These are phyloP conservation scores for Dicerorhinus sumatrensis DNA, from an alignment of 2,113 vertebrate species.

Conservation along the genomic window DNA sequence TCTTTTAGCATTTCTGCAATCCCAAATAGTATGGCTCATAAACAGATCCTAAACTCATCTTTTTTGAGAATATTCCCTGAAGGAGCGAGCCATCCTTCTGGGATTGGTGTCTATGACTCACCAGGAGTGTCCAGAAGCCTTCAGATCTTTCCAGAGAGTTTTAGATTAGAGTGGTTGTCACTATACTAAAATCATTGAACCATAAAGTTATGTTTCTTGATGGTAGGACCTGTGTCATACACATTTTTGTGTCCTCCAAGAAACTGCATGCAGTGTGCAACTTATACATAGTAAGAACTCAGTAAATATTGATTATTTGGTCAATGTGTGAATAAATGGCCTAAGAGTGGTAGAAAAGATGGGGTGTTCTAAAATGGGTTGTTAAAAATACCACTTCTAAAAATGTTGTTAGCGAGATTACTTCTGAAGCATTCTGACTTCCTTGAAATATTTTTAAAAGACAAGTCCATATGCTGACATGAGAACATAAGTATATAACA, in stretches of 20 bases:
- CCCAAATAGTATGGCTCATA: background rate
- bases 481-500: constrained; percentile 64
- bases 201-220: background rate
- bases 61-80: background rate
- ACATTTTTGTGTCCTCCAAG: background rate
- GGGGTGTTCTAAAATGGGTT: constrained; percentile 64
- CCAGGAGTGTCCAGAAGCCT: background rate
- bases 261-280: background rate
- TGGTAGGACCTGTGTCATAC: background rate
- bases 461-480: constrained; percentile 74
- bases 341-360: constrained; percentile 19
- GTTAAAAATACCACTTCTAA: constrained; percentile 75
- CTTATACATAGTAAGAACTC: background rate
- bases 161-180: background rate
- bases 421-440: constrained; percentile 66
- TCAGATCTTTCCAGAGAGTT: background rate
- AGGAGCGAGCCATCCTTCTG: background rate
- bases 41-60: background rate
- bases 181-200: background rate
- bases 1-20: background rate
- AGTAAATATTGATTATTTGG: constrained; percentile 57
- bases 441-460: constrained; percentile 66
- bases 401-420: constrained; percentile 55
- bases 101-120: background rate
- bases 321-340: constrained; percentile 38